These are phyloP conservation scores for Mystacides longicornis DNA, from an alignment of 2,888 invertebrate genomes.

Conservation along the genomic window DNA sequence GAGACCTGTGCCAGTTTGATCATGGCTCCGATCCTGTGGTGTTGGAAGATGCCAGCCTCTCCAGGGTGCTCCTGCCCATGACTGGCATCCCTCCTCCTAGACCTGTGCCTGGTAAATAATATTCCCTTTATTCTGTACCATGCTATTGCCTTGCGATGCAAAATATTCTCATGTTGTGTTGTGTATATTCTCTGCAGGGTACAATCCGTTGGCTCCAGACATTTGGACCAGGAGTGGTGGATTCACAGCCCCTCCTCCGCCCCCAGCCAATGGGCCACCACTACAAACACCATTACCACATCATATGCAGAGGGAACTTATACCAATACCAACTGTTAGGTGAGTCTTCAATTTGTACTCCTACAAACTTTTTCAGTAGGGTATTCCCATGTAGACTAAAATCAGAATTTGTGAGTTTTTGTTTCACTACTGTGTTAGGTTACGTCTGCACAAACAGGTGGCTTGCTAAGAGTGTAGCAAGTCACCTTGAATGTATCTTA, in stretches of 20 bases:
- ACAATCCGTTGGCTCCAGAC: conserved; percentile 78
- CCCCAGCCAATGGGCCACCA: conserved; percentile 24
- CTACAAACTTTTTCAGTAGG: too few relatives aligned
- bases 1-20: conserved; percentile 94
- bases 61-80: conserved; percentile 36
- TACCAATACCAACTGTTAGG: conserved; percentile 67
- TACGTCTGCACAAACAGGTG: too few relatives aligned
- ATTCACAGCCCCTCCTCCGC: conserved; percentile 28
- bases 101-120: conserved; percentile 19
- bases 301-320: conserved; percentile 54
- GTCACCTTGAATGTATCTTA: too few relatives aligned
- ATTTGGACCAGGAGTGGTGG: conserved; percentile 38
- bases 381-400: too few relatives aligned
- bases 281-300: background rate
- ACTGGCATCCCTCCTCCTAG: conserved; percentile 31
- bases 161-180: too few relatives aligned
- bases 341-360: conserved; percentile 25
- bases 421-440: too few relatives aligned
- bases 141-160: background rate
- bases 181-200: conserved; percentile 32
- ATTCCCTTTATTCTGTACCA: background rate
- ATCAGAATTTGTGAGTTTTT: too few relatives aligned
- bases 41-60: conserved; percentile 69
- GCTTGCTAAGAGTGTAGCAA: too few relatives aligned
- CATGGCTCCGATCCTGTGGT: conserved; percentile 96